A percentile compares a stretch with the other conserved stretches of the same genome.
These are phyloP conservation scores for Sphenodon punctatus DNA, from an alignment of 2,797 vertebrate species.

Conservation along the genomic window DNA sequence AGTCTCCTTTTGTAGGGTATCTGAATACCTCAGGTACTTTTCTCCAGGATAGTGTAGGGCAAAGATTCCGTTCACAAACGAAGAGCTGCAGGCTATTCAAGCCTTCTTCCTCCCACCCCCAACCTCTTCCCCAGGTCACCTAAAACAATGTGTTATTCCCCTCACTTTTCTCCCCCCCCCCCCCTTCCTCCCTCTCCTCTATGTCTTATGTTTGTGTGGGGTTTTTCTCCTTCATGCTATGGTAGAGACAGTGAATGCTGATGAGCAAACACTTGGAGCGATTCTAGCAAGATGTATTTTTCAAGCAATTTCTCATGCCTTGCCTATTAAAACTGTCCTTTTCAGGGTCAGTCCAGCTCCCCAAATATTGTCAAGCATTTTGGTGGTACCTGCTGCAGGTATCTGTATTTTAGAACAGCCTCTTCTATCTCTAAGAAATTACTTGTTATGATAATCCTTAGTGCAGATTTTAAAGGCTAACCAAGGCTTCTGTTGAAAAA, in stretches of 20 bases:
- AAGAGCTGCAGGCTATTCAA: neutral
- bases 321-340: neutral
- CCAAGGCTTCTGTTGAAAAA: constrained; percentile 21
- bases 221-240: constrained; percentile 22
- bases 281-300: neutral
- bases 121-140: neutral
- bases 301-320: constrained; percentile 1
- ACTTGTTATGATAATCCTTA: constrained; percentile 22
- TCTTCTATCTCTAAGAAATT: neutral
- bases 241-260: neutral
- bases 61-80: neutral
- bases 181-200: neutral
- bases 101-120: neutral
- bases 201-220: neutral
- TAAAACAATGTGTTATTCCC: neutral
- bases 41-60: neutral
- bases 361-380: neutral
- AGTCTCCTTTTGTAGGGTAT: neutral
- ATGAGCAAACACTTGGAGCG: neutral
- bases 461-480: constrained; percentile 14
- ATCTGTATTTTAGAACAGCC: neutral
- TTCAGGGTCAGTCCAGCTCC: neutral
- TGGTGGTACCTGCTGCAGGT: neutral
- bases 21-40: neutral
- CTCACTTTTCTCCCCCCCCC: neutral